These are phyloP conservation scores for Halcyon smyrnensis DNA, from an alignment of 2,797 vertebrate species.

Conservation along the genomic window DNA sequence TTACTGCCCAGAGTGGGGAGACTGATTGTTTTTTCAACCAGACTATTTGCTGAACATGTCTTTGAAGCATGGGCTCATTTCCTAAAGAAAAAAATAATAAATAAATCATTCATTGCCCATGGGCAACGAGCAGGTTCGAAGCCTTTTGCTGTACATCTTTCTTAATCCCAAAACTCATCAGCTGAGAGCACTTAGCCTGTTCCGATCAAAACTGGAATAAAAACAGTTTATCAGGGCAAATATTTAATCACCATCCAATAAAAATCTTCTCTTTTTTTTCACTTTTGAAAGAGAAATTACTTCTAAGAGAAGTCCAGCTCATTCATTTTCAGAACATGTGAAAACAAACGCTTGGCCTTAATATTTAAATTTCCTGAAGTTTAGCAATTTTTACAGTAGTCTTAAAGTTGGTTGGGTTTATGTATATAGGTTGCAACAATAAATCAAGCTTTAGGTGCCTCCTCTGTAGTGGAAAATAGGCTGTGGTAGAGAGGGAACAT, in stretches of 20 bases:
- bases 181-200: not conserved
- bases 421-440: not conserved
- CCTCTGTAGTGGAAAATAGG: not conserved
- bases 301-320: not conserved
- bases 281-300: slow-evolving; percentile 27
- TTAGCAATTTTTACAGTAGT: not conserved
- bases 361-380: slow-evolving; percentile 33
- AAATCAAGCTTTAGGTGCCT: not conserved
- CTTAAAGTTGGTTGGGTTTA: slow-evolving; percentile 1
- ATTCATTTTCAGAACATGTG: not conserved
- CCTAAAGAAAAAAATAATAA: not conserved
- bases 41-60: not conserved
- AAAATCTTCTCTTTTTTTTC: not conserved
- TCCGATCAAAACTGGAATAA: not conserved
- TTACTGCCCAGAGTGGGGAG: not conserved
- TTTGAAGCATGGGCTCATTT: not conserved
- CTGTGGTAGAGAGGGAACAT: not conserved
- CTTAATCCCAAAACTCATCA: not conserved
- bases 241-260: slow-evolving; percentile 3
- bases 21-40: not conserved
- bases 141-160: not conserved
- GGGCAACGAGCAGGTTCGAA: not conserved
- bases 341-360: slow-evolving; percentile 23
- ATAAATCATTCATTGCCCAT: not conserved
- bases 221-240: not conserved